Conservation (phyloP, 2,113 vertebrate species). For the Myodes glareolus region DNA sequence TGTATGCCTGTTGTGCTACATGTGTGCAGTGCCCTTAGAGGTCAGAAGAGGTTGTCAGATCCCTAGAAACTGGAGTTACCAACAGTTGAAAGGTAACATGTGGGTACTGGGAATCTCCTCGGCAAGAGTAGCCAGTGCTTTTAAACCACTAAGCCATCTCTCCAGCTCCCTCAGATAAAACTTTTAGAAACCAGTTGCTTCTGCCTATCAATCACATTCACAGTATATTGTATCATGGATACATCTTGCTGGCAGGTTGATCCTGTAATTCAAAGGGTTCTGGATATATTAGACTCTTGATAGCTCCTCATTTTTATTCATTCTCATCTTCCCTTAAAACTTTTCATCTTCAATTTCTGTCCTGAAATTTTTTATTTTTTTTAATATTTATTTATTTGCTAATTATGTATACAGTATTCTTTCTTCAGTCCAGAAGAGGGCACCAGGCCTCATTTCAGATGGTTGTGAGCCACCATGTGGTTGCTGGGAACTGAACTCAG, state of each 20-base stretch:
- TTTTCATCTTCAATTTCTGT: not conserved
- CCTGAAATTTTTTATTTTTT: not conserved
- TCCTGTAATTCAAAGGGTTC: not conserved
- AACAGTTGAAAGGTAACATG: not conserved
- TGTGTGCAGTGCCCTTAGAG: not conserved
- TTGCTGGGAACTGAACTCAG: no score
- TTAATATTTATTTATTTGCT: not conserved
- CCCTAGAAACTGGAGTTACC: not conserved
- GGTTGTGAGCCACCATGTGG: no score
- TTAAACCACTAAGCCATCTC: not conserved
- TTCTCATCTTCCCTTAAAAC: not conserved
- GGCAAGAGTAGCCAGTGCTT: not conserved
- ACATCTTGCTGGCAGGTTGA: not conserved
- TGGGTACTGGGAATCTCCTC: not conserved
- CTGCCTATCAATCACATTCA: not conserved
- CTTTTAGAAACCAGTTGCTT: not conserved
- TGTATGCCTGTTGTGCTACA: no score
- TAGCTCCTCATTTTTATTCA: not conserved
- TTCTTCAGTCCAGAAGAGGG: no score
- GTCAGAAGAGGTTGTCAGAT: not conserved
- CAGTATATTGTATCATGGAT: not conserved
- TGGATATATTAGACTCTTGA: not conserved
- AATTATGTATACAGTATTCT: no score
- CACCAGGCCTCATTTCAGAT: no score
- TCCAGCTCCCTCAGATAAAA: not conserved